phyloP scores from a whole-genome alignment of 1,140 invertebrate species.

The Drosophila azteca region DNA sequence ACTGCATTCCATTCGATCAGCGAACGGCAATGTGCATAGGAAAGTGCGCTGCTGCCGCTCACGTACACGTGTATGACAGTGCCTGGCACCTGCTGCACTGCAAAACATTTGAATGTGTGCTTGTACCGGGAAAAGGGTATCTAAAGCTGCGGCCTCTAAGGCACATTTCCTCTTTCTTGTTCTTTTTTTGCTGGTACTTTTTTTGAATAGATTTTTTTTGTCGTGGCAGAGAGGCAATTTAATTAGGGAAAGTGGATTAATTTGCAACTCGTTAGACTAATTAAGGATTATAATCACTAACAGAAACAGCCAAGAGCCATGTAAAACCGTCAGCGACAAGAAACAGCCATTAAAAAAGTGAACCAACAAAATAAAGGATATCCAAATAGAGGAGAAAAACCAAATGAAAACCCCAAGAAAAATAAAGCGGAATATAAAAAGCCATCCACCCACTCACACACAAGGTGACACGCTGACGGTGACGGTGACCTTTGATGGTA shows the following conservation, averaged over 20 bases:
- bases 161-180: conserved; percentile 16
- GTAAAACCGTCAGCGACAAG: conserved; percentile 37
- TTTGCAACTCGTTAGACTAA: conserved; percentile 83
- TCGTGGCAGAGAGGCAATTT: conserved; percentile 66
- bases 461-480: conserved; percentile 14
- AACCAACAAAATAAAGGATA: conserved; percentile 38
- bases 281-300: conserved; percentile 80
- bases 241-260: conserved; percentile 84
- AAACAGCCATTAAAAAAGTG: conserved; percentile 23
- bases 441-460: not conserved
- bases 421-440: conserved; percentile 9
- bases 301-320: conserved; percentile 26
- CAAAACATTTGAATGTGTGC: too few relatives aligned
- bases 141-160: too few relatives aligned
- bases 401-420: conserved; percentile 43
- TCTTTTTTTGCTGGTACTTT: conserved; percentile 36
- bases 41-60: too few relatives aligned
- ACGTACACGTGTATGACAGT: too few relatives aligned
- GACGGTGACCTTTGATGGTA: conserved; percentile 44
- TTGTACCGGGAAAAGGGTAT: too few relatives aligned
- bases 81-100: too few relatives aligned
- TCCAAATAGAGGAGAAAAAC: conserved; percentile 64
- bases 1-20: too few relatives aligned
- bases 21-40: too few relatives aligned
- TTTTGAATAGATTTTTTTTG: conserved; percentile 38